Evolutionary conservation across 2,113 vertebrate species (phyloP).

Genomic region (Piaya cayana): DNA sequence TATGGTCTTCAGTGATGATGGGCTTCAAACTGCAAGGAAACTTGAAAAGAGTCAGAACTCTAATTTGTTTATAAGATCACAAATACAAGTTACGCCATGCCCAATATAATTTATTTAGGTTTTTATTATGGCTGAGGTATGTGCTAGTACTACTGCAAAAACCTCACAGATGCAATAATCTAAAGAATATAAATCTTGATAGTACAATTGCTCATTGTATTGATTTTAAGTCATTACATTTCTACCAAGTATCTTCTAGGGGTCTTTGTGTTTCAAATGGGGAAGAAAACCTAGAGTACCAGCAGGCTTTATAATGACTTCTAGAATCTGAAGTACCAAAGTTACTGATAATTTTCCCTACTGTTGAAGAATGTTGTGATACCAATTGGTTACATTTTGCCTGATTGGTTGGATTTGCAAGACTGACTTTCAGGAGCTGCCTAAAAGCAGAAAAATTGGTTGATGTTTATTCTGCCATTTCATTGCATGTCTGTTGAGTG

Average conservation of each 20-base stretch:
- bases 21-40: not conserved
- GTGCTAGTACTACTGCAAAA: not conserved
- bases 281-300: not conserved
- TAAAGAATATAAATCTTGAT: not conserved
- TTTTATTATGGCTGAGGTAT: not conserved
- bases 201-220: not conserved
- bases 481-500: not conserved
- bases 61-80: not conserved
- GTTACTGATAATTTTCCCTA: not conserved
- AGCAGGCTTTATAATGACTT: not conserved
- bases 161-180: not conserved
- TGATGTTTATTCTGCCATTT: not conserved
- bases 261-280: not conserved
- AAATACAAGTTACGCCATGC: not conserved
- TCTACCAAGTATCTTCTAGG: not conserved
- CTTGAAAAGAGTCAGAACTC: not conserved
- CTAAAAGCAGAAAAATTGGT: not conserved
- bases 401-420: not conserved
- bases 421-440: not conserved
- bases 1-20: not conserved
- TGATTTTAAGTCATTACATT: not conserved
- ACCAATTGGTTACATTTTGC: not conserved
- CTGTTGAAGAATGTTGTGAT: not conserved
- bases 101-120: not conserved
- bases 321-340: not conserved